Evolutionary conservation across 2,888 invertebrate species (phyloP).

Genomic region (Griposia aprilina): DNA sequence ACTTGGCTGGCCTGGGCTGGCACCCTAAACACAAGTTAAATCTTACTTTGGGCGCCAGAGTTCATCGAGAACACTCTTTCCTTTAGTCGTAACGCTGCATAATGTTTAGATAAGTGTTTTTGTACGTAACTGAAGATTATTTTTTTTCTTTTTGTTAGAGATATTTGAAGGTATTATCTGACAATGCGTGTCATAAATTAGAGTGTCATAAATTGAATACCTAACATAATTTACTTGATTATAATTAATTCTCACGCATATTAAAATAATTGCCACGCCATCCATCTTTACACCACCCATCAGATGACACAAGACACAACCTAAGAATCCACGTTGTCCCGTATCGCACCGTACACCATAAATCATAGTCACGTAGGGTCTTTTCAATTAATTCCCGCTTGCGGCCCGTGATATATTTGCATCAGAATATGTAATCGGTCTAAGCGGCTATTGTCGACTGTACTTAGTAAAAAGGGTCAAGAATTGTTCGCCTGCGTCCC

Average conservation of each 20-base stretch:
- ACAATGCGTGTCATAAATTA: too few species aligned
- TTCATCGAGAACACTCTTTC: too few species aligned
- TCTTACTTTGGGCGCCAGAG: too few species aligned
- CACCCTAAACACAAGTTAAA: too few species aligned
- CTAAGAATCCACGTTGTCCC: constrained; percentile 60
- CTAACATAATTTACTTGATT: too few species aligned
- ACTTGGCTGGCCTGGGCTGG: background rate
- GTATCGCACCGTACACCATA: constrained; percentile 60
- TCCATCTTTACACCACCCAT: constrained; percentile 54
- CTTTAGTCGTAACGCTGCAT: too few species aligned
- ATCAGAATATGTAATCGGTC: constrained; percentile 75
- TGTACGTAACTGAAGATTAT: too few species aligned
- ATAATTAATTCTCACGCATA: constrained; percentile 19
- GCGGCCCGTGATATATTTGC: constrained; percentile 73
- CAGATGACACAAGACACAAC: constrained; percentile 60
- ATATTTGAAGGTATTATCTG: background rate
- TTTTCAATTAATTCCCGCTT: constrained; percentile 75
- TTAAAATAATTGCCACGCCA: constrained; percentile 49
- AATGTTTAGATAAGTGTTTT: too few species aligned
- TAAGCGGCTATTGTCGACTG: constrained; percentile 70
- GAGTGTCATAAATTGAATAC: too few species aligned
- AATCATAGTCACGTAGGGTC: constrained; percentile 74
- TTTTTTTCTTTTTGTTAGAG: background rate
- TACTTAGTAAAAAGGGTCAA: constrained; percentile 78
- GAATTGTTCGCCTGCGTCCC: constrained; percentile 70